A percentile compares a stretch with the other conserved stretches of the same genome.
phyloP scores from a whole-genome alignment of 2,888 invertebrate species.

The Agonopterix subpropinquella region DNA sequence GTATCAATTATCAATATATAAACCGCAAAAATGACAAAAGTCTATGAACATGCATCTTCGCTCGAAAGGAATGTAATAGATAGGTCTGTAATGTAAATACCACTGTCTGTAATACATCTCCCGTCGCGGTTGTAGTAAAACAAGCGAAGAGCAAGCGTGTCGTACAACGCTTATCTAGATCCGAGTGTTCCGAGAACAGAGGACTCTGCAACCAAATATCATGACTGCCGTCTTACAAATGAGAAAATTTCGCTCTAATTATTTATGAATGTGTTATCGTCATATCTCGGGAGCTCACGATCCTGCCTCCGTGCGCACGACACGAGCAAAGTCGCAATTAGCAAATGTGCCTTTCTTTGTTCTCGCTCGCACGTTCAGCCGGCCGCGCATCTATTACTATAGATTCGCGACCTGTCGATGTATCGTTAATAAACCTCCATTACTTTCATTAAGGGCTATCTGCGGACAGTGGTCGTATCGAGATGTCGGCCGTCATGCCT shows the following conservation, averaged over 20 bases:
- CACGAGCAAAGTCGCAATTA: constrained; percentile 74
- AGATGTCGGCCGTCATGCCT: constrained; percentile 67
- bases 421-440: constrained; percentile 72
- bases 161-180: constrained; percentile 65
- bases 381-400: constrained; percentile 59
- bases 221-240: constrained; percentile 75
- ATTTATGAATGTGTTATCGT: constrained; percentile 77
- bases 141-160: constrained; percentile 62
- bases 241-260: constrained; percentile 77
- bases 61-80: background rate
- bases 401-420: constrained; percentile 53
- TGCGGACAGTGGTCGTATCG: constrained; percentile 66
- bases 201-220: constrained; percentile 71
- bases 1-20: constrained; percentile 3
- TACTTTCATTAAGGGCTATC: constrained; percentile 74
- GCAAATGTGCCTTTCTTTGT: constrained; percentile 76
- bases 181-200: constrained; percentile 62
- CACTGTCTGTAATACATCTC: constrained; percentile 12
- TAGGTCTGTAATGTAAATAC: constrained; percentile 4
- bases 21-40: constrained; percentile 4
- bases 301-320: constrained; percentile 71
- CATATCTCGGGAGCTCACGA: constrained; percentile 73
- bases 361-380: constrained; percentile 67
- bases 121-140: constrained; percentile 29
- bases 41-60: background rate